These are phyloP conservation scores for Scaptomyza pallida DNA, from an alignment of 1,140 invertebrate genomes.

Conservation along the genomic window DNA sequence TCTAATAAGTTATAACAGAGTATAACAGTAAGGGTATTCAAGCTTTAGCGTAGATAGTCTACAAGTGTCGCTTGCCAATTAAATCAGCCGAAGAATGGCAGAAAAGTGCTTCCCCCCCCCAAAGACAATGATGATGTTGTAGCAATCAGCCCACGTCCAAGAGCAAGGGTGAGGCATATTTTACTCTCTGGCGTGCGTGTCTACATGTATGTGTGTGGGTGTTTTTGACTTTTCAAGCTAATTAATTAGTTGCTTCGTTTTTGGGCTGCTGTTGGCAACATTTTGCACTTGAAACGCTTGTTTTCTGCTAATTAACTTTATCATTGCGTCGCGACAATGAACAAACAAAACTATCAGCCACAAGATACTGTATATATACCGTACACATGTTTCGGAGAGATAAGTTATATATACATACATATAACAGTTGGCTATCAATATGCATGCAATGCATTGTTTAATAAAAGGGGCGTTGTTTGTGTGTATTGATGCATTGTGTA, in stretches of 20 bases:
- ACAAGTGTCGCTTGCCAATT: slow-evolving; percentile 28
- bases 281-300: slow-evolving; percentile 61
- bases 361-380: slow-evolving; percentile 12
- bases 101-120: slow-evolving; percentile 3
- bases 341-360: slow-evolving; percentile 73
- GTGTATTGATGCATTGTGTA: slow-evolving; percentile 15
- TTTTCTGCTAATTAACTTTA: slow-evolving; percentile 76
- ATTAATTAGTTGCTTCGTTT: slow-evolving; percentile 64
- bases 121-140: slow-evolving; percentile 17
- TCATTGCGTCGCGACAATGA: slow-evolving; percentile 63
- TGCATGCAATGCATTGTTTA: neutral
- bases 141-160: slow-evolving; percentile 1
- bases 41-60: slow-evolving; percentile 13
- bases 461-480: neutral
- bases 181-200: neutral
- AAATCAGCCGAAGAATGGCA: slow-evolving; percentile 8
- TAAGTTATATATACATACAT: slow-evolving; percentile 8
- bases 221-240: slow-evolving; percentile 37
- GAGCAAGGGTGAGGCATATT: neutral
- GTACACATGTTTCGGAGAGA: slow-evolving; percentile 7
- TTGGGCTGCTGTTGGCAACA: slow-evolving; percentile 34
- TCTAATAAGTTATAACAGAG: neutral
- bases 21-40: neutral
- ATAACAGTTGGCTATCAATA: neutral
- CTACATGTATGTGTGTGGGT: neutral